These are phyloP conservation scores for Thalassaphorura encarpata DNA, from an alignment of 1,140 invertebrate genomes.

Conservation along the genomic window DNA sequence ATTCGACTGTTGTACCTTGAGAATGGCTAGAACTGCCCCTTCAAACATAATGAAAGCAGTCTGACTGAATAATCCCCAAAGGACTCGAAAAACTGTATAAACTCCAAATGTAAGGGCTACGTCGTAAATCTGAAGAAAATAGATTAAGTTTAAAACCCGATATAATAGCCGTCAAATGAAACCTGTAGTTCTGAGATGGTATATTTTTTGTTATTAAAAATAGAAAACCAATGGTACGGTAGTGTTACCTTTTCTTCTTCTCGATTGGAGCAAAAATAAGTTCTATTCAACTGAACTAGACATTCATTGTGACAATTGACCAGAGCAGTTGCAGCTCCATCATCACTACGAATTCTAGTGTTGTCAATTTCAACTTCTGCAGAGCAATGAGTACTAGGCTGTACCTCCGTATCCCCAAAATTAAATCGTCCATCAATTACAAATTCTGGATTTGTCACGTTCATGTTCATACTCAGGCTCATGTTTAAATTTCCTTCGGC, in stretches of 20 bases:
- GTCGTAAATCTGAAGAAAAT: constrained; percentile 43
- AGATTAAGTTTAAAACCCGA: too few relatives aligned
- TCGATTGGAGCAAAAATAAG: constrained; percentile 49
- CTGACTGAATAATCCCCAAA: constrained; percentile 53
- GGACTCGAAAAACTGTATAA: constrained; percentile 59
- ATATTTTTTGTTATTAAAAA: too few relatives aligned
- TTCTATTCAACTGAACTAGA: constrained; percentile 36
- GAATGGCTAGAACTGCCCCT: constrained; percentile 65
- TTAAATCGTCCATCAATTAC: constrained; percentile 1
- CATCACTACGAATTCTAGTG: not conserved
- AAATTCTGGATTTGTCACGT: constrained; percentile 1
- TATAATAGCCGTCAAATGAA: too few relatives aligned
- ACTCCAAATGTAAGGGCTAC: constrained; percentile 60
- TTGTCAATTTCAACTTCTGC: not conserved
- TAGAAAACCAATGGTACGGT: too few relatives aligned
- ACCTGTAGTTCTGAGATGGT: too few relatives aligned
- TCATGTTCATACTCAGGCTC: not conserved
- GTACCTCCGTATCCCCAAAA: constrained; percentile 4
- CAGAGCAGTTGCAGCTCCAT: not conserved
- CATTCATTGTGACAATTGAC: constrained; percentile 9
- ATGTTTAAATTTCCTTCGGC: too few relatives aligned
- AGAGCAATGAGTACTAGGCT: too few relatives aligned
- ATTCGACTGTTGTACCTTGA: too few relatives aligned
- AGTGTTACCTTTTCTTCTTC: constrained; percentile 42
- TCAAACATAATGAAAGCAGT: constrained; percentile 72